phyloP scores from a whole-genome alignment of 2,888 invertebrate species.

The Drosophila fungiperda region DNA sequence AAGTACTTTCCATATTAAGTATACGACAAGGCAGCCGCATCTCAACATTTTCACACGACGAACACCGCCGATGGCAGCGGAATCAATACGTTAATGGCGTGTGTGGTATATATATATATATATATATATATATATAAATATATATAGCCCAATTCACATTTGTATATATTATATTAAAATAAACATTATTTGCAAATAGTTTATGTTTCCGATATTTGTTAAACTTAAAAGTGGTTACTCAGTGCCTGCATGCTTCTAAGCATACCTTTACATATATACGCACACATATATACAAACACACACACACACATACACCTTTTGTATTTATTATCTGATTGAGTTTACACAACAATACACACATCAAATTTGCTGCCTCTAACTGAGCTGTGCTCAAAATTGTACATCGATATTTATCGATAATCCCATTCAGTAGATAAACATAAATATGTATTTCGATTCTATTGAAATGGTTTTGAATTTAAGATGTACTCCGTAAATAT shows the following conservation, averaged over 20 bases:
- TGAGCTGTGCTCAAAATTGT: background rate
- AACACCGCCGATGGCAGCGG: background rate
- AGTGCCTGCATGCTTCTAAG: background rate
- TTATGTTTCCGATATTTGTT: background rate
- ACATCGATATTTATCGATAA: conserved; percentile 1
- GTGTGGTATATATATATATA: background rate
- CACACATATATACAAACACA: background rate
- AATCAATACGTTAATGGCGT: conserved; percentile 39
- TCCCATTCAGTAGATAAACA: background rate
- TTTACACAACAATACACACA: background rate
- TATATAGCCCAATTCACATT: too few species aligned
- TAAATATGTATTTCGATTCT: background rate
- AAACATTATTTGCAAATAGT: background rate
- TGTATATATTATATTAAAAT: background rate
- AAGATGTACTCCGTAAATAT: background rate
- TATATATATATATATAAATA: background rate
- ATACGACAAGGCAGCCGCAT: conserved; percentile 42
- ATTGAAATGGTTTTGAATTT: background rate
- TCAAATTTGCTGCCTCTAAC: background rate
- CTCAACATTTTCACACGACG: conserved; percentile 17
- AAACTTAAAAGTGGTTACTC: background rate
- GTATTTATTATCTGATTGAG: conserved; percentile 1
- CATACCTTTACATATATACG: background rate
- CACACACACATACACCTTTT: background rate
- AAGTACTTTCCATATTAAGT: conserved; percentile 24